Evolutionary conservation across 2,113 vertebrate species (phyloP).

Genomic region (Caranx melampygus): DNA sequence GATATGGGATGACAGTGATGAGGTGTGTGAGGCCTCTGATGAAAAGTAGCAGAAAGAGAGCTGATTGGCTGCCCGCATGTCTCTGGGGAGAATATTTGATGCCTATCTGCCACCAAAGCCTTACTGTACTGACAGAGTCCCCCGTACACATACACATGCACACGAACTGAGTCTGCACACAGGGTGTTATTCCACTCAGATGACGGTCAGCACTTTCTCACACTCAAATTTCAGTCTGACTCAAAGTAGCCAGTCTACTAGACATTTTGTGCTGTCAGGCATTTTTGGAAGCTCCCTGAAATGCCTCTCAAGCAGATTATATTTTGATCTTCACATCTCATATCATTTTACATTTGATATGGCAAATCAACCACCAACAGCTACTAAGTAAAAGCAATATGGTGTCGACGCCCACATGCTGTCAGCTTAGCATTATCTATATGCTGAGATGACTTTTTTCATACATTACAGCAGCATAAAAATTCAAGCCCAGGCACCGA

Average conservation of each 20-base stretch:
- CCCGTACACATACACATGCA: background rate
- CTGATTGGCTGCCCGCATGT: slow-evolving; percentile 49
- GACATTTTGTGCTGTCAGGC: slow-evolving; percentile 43
- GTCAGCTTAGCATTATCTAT: too few species aligned
- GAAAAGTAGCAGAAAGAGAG: slow-evolving; percentile 26
- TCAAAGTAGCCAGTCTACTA: slow-evolving; percentile 34
- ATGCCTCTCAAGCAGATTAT: slow-evolving; percentile 8
- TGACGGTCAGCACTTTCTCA: slow-evolving; percentile 70
- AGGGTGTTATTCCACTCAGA: slow-evolving; percentile 24
- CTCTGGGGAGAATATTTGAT: slow-evolving; percentile 56
- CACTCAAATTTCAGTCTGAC: slow-evolving; percentile 64
- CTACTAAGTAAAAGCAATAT: background rate
- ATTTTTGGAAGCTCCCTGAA: slow-evolving; percentile 39
- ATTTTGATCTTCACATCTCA: slow-evolving; percentile 9
- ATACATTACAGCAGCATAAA: too few species aligned
- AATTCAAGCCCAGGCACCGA: too few species aligned
- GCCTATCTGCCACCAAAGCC: slow-evolving; percentile 37
- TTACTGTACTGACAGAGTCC: slow-evolving; percentile 40
- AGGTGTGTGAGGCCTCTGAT: slow-evolving; percentile 24
- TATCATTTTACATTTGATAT: background rate
- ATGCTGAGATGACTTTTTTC: too few species aligned
- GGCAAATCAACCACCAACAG: background rate
- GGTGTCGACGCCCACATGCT: background rate
- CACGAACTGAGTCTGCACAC: slow-evolving; percentile 6
- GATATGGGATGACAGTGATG: slow-evolving; percentile 56